Evolutionary conservation across 2,113 vertebrate species (phyloP), one percentile per base, ranked within the genome.

Genomic region (Chamaetylas fuelleborni): DNA sequence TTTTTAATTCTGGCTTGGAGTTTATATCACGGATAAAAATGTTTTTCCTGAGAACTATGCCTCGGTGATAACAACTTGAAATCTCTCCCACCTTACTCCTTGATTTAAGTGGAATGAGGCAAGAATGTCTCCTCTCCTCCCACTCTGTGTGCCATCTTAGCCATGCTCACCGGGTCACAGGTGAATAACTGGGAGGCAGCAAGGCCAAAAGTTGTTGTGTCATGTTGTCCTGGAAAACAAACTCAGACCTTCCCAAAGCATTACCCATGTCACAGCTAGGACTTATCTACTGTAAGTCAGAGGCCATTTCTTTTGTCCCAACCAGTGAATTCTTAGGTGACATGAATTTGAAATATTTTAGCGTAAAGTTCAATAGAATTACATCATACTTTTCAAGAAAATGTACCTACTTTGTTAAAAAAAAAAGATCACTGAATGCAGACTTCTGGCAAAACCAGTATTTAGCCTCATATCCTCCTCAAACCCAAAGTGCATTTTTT

Each of bases 1-100:
- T 57, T 96, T 95, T 92, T 50, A 92, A 83, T 95, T 95, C 92
- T 93, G 95, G 58, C 90, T 92, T 54, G 48, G 71, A 88, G 62
- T 96, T 96, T 92, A 80, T 81, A 83, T 70, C 31, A 61, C 34
- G 92, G 85, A 88, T 90, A 65, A 90, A 95, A 93, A 93, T 88
- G 40, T 90, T 96, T 91, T 94, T 83, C 34, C 74, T 94, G 60
- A 74, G 90, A 95, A 90, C 58, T 77, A 80, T 80, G 71, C 50
- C 74, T 94, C 77, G 54, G 66, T 90, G 88, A 93, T 90, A 93
- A 85, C 28, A 88, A 71, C 36, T 70, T 86, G 86, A 94, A 92
- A 92, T 82, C n/a, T 78, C 42, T 92, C 76, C 62, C 29, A 66
- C 42, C 28, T 80, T 69, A 74, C 47, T 26, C 82, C 65, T 87